Evolutionary conservation across 2,888 invertebrate genomes (phyloP).

Genomic region (Cheilosia soror): DNA sequence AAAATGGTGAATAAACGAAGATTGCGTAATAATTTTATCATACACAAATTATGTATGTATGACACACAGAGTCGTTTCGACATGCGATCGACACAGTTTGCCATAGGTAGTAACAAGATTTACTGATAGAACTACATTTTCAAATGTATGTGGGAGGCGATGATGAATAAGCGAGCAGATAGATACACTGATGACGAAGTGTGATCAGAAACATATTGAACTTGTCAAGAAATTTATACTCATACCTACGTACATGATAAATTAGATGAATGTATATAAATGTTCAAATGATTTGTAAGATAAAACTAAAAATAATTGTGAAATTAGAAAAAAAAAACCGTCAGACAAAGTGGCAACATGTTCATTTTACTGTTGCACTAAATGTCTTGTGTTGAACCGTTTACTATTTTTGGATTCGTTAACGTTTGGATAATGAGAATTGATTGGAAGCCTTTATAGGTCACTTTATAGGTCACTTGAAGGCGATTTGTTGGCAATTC

Average conservation of each 20-base stretch:
- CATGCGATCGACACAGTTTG: conserved; percentile 7
- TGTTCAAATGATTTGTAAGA: no score
- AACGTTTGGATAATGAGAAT: no score
- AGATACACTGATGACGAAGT: neutral
- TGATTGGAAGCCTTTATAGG: no score
- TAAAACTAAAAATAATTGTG: no score
- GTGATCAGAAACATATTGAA: neutral
- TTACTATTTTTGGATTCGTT: no score
- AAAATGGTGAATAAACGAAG: conserved; percentile 40
- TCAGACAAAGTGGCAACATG: no score
- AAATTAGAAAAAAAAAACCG: no score
- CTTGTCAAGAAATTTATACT: neutral
- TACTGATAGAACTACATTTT: conserved; percentile 9
- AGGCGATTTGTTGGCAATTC: neutral
- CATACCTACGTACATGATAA: no score
- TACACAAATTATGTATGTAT: conserved; percentile 28
- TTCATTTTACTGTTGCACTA: no score
- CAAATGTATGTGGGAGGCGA: neutral
- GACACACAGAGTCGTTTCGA: neutral
- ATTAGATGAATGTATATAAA: no score
- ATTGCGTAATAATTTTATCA: conserved; percentile 64
- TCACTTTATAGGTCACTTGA: no score
- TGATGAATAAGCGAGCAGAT: neutral
- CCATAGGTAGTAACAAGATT: conserved; percentile 19
- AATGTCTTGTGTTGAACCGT: no score